Percentiles rank a stretch among this genome's conserved stretches.
phyloP scores from a whole-genome alignment of 2,888 invertebrate species.

The Leptinotarsa peninsularis region DNA sequence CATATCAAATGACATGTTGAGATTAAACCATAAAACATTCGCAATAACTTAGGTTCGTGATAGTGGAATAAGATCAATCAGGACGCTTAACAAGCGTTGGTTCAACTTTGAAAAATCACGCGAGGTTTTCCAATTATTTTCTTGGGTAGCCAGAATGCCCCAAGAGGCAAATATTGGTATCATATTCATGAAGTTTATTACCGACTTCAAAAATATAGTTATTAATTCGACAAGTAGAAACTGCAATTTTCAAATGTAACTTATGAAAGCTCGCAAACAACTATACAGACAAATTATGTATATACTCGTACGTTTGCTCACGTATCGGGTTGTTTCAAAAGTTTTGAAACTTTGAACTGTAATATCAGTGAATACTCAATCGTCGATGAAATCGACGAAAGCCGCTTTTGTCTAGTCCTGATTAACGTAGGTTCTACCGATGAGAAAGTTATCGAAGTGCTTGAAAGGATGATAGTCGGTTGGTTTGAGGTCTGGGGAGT shows the following conservation, averaged over 20 bases:
- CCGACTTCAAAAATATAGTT: not conserved
- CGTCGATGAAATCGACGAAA: too few relatives aligned
- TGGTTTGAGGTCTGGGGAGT: too few relatives aligned
- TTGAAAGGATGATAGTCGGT: too few relatives aligned
- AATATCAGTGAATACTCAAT: too few relatives aligned
- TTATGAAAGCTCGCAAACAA: too few relatives aligned
- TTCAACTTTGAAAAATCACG: constrained; percentile 49
- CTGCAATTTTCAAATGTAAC: too few relatives aligned
- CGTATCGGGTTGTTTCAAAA: not conserved
- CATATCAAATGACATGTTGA: constrained; percentile 54
- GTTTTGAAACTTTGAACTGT: too few relatives aligned
- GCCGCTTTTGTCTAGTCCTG: too few relatives aligned
- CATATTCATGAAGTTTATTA: not conserved
- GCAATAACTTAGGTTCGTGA: constrained; percentile 55
- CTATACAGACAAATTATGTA: too few relatives aligned
- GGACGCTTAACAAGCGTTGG: constrained; percentile 49
- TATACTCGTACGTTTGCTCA: not conserved
- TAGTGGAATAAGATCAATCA: constrained; percentile 53
- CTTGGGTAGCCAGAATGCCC: not conserved
- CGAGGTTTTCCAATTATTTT: constrained; percentile 35
- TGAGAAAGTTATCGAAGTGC: too few relatives aligned
- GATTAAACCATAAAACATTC: constrained; percentile 53
- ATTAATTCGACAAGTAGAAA: not conserved
- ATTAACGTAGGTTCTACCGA: too few relatives aligned
- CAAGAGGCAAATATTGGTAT: not conserved